Base-by-base conservation (phyloP, 1,140 invertebrate species). In the Papilio helenus region DNA sequence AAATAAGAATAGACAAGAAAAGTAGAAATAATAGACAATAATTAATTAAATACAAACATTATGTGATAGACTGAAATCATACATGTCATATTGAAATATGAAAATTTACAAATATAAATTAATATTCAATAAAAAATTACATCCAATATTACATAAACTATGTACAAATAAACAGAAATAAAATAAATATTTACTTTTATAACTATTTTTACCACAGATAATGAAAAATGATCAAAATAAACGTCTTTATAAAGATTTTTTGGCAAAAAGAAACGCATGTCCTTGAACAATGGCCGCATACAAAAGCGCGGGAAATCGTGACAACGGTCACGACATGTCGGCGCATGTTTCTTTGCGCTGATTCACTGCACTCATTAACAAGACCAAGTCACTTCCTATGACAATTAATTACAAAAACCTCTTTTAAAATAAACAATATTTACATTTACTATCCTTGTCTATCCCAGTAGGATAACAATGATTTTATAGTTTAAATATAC, bases 221-320 rank as follows among this genome's bases (percentile, higher is more conserved):
- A 55, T 55, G 1, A 55, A n/a, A 55, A 5, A 4, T 3, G 5
- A 55, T 20, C 7, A 20, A 20, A 20, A 55, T 20, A 55, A 55
- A 20, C 16, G 18, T 49, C 2, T 49, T 18, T 49, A 49, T 4
- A 58, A 58, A 58, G n/a, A 58, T 26, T 68, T 71, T 71, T 71
- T 34, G 14, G 26, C 1, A 34, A 14, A n/a, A 42, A n/a, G n/a
- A 71, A 39, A 39, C 1, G 39, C 12, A 5, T 71, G 68, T n/a
- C 68, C 68, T 34, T 71, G 68, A 71, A 71, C 65, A 72, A 72
- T 46, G 20, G 71, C 71, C 71, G 34, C 34, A 39, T 34, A 72
- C 29, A 44, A 29, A 72, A 44, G 34, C 34, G 71, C n/a, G 65
- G 71, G 71, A 72, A 72, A 72, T 39, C 71, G 71, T 72, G 71